These are phyloP conservation scores for Protaetia brevitarsis DNA, from an alignment of 1,140 invertebrate species.

Conservation along the genomic window DNA sequence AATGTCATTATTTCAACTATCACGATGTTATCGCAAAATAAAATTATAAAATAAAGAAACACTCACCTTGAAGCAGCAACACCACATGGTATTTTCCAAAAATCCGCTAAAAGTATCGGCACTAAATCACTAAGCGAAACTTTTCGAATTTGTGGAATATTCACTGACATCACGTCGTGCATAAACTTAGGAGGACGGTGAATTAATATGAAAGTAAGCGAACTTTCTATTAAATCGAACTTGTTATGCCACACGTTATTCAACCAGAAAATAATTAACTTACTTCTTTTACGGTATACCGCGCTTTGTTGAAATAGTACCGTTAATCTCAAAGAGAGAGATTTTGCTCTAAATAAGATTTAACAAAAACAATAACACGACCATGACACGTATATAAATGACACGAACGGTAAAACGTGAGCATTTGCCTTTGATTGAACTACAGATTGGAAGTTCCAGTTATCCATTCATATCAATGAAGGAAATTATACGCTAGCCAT, in stretches of 20 bases:
- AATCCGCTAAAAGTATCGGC: neutral
- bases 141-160: neutral
- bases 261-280: conserved; percentile 17
- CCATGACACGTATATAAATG: neutral
- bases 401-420: neutral
- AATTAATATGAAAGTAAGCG: conserved; percentile 15
- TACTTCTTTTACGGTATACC: conserved; percentile 7
- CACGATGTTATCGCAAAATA: too few species aligned
- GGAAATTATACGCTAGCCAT: neutral
- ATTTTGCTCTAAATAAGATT: neutral
- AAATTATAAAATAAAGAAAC: neutral
- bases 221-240: conserved; percentile 15
- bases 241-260: conserved; percentile 18
- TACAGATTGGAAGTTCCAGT: too few species aligned
- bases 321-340: neutral
- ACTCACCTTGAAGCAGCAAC: conserved; percentile 9
- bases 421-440: neutral
- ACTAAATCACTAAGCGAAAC: neutral
- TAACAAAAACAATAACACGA: neutral
- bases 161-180: conserved; percentile 2
- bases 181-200: neutral
- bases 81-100: neutral
- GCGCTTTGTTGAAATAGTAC: neutral
- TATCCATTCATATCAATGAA: neutral
- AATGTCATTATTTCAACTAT: too few species aligned